A percentile compares a stretch with the other conserved stretches of the same genome.
Conservation (phyloP, 1,140 invertebrate species). For the Holcopasites calliopsidis region DNA sequence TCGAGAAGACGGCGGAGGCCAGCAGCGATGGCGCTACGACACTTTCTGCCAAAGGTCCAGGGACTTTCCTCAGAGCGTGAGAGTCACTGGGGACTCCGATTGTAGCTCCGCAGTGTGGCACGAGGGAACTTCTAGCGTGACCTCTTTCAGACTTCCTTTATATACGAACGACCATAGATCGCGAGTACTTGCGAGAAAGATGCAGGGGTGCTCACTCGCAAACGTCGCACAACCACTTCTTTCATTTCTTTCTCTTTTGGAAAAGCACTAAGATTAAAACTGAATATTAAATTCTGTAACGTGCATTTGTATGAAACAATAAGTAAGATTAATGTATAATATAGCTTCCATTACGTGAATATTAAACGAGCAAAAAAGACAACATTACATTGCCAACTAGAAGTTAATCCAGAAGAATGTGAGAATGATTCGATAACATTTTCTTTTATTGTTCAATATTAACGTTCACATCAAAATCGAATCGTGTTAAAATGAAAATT, state of each 20-base stretch:
- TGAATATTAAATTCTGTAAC: too few relatives aligned
- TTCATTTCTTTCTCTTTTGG: neutral
- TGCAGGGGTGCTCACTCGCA: neutral
- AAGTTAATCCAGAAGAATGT: neutral
- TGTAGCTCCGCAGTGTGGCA: constrained; percentile 66
- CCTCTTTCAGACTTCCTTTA: neutral
- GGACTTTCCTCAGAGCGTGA: constrained; percentile 71
- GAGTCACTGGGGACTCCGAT: constrained; percentile 63
- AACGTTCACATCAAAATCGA: constrained; percentile 37
- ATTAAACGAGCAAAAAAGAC: too few relatives aligned
- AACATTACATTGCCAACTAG: too few relatives aligned
- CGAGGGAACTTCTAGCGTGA: constrained; percentile 33
- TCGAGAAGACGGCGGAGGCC: constrained; percentile 58
- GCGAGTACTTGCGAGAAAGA: constrained; percentile 54
- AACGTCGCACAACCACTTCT: neutral
- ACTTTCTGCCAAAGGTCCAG: constrained; percentile 68
- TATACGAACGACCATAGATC: neutral
- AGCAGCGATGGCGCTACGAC: constrained; percentile 58
- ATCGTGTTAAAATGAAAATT: constrained; percentile 16
- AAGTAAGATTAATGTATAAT: neutral
- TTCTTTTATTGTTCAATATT: constrained; percentile 9
- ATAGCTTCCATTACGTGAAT: too few relatives aligned
- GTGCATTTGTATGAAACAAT: neutral
- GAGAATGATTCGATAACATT: neutral
- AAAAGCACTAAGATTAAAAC: too few relatives aligned